Evolutionary conservation across 2,113 vertebrate genomes (phyloP), one percentile per base, ranked within the genome.

Genomic region (Gasterosteus aculeatus): DNA sequence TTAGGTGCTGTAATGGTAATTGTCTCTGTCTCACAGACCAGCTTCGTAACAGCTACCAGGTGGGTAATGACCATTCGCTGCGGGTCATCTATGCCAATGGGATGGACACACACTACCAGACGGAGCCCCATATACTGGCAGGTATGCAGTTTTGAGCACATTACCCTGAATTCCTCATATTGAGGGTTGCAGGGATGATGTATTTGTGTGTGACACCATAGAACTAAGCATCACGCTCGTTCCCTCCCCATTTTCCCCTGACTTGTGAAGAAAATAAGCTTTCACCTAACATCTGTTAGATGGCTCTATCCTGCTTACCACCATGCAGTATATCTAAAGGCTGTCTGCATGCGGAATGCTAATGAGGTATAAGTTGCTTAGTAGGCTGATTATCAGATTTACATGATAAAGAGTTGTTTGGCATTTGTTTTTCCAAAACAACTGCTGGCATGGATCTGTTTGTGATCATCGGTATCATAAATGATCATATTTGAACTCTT

Each of bases 91-190:
- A 97, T 0, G 97, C 98, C 89, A 99, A 98, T 0, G 98, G 98
- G 29, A 95, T 99, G 92, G 98, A 99, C 78, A 95, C 97, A 0
- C 97, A 98, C 88, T 99, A 96, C 80, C 97, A 98, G 83, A 99
- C 98, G 0, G 98, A 99, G 85, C 98, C 98, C 0, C 98, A 99
- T 0, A 95, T 99, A 47, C 91, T 99, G 83, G 98, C 97, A 49
- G 92, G 92, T 93, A 76, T 9, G 70, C 26, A 19, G 22, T 19
- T 51, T 72, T 39, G 10, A 22, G 35, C 16, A 69, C 15, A 8
- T n/a, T 7, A 35, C 19, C 15, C 5, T 18, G 6, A 53, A 22
- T 56, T 10, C 12, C 14, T 56, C 22, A 54, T 54, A 12, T n/a
- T 54, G 51, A 54, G 51, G 11, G 51, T n/a, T 26, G 51, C 51